Evolutionary conservation across 1,140 invertebrate genomes (phyloP).

Genomic region (Drosophila pseudoananassae): DNA sequence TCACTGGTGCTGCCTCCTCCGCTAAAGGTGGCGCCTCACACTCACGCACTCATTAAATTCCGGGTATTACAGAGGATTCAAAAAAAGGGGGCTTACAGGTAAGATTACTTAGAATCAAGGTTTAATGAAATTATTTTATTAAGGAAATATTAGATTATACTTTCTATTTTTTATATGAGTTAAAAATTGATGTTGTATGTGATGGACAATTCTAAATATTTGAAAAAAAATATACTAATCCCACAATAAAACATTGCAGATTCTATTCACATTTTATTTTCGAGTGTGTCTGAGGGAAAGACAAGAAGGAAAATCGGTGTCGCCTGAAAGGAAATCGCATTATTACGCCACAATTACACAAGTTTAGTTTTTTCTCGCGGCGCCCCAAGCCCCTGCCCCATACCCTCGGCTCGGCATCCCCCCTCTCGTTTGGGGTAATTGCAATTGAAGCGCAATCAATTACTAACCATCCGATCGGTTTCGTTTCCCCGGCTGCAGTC

Average conservation of each 20-base stretch:
- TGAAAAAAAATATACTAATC: too few relatives aligned
- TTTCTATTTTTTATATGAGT: too few relatives aligned
- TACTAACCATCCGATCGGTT: slow-evolving; percentile 74
- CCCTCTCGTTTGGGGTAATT: slow-evolving; percentile 60
- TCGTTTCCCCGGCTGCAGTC: slow-evolving; percentile 27
- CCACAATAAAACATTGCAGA: neutral
- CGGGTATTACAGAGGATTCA: neutral
- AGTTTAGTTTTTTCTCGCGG: slow-evolving; percentile 25
- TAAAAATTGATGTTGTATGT: too few relatives aligned
- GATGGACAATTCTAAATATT: too few relatives aligned
- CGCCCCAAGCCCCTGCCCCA: slow-evolving; percentile 3
- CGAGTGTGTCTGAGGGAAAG: slow-evolving; percentile 1
- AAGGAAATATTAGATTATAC: too few relatives aligned
- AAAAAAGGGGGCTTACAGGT: neutral
- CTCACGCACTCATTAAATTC: slow-evolving; percentile 14
- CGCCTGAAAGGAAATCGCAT: slow-evolving; percentile 70
- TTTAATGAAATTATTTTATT: too few relatives aligned
- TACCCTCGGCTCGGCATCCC: neutral
- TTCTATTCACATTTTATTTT: neutral
- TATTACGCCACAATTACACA: slow-evolving; percentile 82
- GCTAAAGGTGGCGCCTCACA: slow-evolving; percentile 33
- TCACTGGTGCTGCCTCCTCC: neutral
- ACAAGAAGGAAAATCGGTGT: slow-evolving; percentile 32
- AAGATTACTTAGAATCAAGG: too few relatives aligned
- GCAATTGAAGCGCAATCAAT: slow-evolving; percentile 84